Evolutionary conservation across 2,888 invertebrate genomes (phyloP), one percentile per base, ranked within the genome.

Genomic region (Pelosia muscerda): DNA sequence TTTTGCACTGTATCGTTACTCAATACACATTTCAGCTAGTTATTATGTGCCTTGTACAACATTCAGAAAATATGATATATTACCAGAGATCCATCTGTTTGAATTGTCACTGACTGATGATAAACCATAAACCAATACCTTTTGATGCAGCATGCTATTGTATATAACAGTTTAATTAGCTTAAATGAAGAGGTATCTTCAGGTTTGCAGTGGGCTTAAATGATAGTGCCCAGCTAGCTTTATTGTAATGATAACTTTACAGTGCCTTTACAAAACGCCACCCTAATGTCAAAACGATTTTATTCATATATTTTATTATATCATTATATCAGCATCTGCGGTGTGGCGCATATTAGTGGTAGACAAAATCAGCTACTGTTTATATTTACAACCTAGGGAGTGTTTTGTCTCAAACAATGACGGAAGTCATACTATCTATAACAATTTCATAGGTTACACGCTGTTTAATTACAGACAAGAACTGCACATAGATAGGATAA

Each of bases 191-290:
- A 67, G 59, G 59, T 42, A 69, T 22, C 62, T 60, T 76, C 67
- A 59, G 74, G 72, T 71, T 65, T 67, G 58, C 54, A 74, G 66
- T 66, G 55, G 57, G 53, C 42, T 54, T 59, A 56, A 56, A 65
- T 49, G 10, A 58, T 38, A 54, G 55, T 65, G 62, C 56, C 58
- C 60, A 73, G 67, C 66, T 2, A 28, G 28, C 66, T 75, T 64
- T 65, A 58, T 72, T 79, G 77, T 74, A 83, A 81, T 83, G 75
- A 78, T 80, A 85, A 84, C 78, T 78, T 77, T 81, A 76, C 82
- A 81, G 82, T 77, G 73, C 75, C 42, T 76, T 81, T 69, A 74
- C 65, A 76, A 72, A 73, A 74, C 76, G 73, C 76, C 77, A 67
- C 66, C 69, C 77, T 79, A 85, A 81, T 82, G 80, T 81, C 78